Evolutionary conservation across 2,888 invertebrate species (phyloP).

Genomic region (Pharmacophagus antenor): DNA sequence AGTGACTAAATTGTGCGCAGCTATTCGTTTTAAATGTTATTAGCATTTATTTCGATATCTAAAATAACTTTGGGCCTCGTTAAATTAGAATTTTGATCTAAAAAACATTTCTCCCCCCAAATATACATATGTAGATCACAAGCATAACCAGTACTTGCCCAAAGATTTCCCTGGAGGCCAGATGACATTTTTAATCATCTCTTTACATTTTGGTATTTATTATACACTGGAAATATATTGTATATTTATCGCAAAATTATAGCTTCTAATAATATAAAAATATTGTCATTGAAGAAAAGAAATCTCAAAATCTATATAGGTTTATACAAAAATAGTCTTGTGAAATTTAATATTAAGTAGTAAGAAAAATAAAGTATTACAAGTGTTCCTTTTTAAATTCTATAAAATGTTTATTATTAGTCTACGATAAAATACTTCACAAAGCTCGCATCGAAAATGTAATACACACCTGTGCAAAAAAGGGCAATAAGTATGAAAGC

Average conservation of each 20-base stretch:
- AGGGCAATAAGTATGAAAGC: slow-evolving; percentile 11
- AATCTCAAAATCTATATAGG: no score
- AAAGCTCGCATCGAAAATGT: slow-evolving; percentile 8
- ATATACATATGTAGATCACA: not conserved
- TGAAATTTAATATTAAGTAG: no score
- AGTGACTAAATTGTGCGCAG: no score
- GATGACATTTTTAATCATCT: slow-evolving; percentile 5
- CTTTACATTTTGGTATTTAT: not conserved
- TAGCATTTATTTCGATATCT: not conserved
- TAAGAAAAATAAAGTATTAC: no score
- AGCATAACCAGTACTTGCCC: slow-evolving; percentile 1
- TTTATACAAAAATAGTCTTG: no score
- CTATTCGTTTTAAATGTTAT: not conserved
- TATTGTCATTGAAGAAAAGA: no score
- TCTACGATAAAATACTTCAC: not conserved
- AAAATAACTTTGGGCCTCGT: not conserved
- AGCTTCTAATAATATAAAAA: no score
- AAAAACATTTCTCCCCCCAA: not conserved
- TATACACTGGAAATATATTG: not conserved
- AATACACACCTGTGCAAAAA: slow-evolving; percentile 20
- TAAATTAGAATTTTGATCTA: not conserved
- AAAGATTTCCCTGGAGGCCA: slow-evolving; percentile 6
- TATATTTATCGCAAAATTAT: no score
- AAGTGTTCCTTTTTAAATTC: no score
- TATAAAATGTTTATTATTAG: not conserved